Percentiles rank a stretch among this genome's conserved stretches.
Conservation (phyloP, 2,888 invertebrate genomes). For the Lasioglossum villosulum region DNA sequence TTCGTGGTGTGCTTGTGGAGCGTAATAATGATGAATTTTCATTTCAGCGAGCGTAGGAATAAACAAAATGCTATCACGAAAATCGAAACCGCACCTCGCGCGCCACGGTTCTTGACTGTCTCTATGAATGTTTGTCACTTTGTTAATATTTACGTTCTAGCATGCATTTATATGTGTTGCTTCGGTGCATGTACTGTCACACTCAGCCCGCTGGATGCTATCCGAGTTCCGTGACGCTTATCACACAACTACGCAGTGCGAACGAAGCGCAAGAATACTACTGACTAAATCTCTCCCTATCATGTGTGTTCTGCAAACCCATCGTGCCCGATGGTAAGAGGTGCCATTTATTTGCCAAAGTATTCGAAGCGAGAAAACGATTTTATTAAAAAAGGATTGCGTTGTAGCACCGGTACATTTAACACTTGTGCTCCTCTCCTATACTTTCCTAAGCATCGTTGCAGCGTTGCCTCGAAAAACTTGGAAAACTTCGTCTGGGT, state of each 20-base stretch:
- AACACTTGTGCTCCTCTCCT: conserved; percentile 4
- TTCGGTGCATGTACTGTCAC: conserved; percentile 80
- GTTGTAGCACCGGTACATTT: conserved; percentile 39
- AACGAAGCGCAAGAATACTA: conserved; percentile 73
- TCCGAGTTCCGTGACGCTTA: conserved; percentile 76
- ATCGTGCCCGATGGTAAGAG: conserved; percentile 79
- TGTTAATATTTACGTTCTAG: conserved; percentile 76
- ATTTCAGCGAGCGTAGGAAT: conserved; percentile 35
- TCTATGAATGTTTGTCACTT: conserved; percentile 69
- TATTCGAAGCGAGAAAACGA: conserved; percentile 8
- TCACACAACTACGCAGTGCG: conserved; percentile 70
- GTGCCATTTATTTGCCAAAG: conserved; percentile 69
- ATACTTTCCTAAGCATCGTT: background rate
- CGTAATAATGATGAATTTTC: conserved; percentile 32
- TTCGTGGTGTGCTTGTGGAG: background rate
- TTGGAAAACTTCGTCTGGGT: background rate
- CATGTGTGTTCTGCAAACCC: conserved; percentile 77
- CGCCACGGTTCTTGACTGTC: conserved; percentile 53
- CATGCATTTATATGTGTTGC: conserved; percentile 78
- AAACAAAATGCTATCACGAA: conserved; percentile 17
- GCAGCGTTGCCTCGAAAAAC: conserved; percentile 4
- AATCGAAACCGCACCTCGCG: conserved; percentile 21
- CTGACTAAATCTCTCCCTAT: conserved; percentile 70
- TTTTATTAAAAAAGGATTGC: conserved; percentile 25
- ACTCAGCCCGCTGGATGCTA: conserved; percentile 76